phyloP scores from a whole-genome alignment of 2,113 vertebrate species.

The Synchiropus splendidus region DNA sequence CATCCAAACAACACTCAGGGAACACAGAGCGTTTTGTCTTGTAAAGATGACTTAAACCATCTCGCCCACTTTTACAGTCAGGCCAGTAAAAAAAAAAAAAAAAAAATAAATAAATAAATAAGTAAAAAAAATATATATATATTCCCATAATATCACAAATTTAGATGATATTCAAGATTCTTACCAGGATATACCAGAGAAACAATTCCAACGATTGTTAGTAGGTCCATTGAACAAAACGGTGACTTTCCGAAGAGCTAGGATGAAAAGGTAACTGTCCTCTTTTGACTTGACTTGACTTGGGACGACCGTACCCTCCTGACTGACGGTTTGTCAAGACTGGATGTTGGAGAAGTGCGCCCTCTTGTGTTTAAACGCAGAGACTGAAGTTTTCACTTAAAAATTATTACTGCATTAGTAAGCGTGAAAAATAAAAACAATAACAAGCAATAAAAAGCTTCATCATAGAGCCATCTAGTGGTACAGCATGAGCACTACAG shows the following conservation, averaged over 20 bases:
- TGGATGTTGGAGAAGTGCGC: not conserved
- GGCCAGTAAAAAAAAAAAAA: not conserved
- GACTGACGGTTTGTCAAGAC: not conserved
- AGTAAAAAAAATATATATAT: not conserved
- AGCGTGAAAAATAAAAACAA: not conserved
- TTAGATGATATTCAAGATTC: not conserved
- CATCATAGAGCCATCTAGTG: not conserved
- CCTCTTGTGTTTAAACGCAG: constrained; percentile 1
- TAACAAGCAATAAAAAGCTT: not conserved
- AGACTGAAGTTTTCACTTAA: not conserved
- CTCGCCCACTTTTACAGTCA: not conserved
- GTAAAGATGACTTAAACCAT: not conserved
- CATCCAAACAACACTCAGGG: not conserved
- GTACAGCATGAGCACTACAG: not conserved
- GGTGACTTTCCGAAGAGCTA: not conserved
- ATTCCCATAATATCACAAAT: not conserved
- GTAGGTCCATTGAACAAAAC: constrained; percentile 10
- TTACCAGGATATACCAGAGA: constrained; percentile 23
- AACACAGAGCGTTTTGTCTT: not conserved
- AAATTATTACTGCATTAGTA: not conserved
- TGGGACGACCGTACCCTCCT: not conserved
- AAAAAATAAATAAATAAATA: too few relatives aligned
- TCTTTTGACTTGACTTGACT: not conserved
- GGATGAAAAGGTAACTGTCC: not conserved
- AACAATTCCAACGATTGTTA: constrained; percentile 6